These are phyloP conservation scores for Steinernema feltiae DNA, from an alignment of 1,140 invertebrate genomes.

Conservation along the genomic window DNA sequence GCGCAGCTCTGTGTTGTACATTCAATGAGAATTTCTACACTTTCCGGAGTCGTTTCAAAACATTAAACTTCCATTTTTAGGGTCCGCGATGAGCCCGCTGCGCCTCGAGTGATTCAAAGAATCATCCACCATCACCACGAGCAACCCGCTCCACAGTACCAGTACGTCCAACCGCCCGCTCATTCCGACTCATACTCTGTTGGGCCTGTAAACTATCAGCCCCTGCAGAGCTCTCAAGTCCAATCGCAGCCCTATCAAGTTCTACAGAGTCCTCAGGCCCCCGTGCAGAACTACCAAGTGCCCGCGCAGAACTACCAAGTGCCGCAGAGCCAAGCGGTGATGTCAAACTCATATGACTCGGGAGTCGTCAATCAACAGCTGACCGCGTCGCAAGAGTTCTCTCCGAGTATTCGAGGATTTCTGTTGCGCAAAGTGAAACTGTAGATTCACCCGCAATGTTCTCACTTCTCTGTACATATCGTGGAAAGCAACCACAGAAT, in stretches of 20 bases:
- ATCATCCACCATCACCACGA: not conserved
- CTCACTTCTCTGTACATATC: no score
- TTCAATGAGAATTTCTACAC: no score
- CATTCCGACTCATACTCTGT: not conserved
- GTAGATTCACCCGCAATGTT: no score
- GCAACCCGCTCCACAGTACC: not conserved
- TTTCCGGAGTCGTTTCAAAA: not conserved
- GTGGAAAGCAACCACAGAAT: no score
- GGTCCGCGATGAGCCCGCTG: not conserved
- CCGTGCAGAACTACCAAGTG: no score
- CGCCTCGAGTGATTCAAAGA: not conserved
- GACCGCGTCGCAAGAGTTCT: not conserved
- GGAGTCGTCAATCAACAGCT: no score
- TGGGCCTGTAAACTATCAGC: not conserved
- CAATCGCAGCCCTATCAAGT: no score
- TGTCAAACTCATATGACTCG: no score
- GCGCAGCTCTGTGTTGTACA: no score
- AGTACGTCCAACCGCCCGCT: not conserved
- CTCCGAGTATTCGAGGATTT: not conserved
- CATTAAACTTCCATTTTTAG: not conserved
- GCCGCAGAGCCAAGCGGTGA: not conserved
- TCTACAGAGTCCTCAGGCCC: not conserved
- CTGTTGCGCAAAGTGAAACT: not conserved
- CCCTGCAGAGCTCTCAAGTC: not conserved
- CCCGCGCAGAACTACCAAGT: not conserved